Evolutionary conservation across 2,113 vertebrate species (phyloP).

Genomic region (Pogona vitticeps): DNA sequence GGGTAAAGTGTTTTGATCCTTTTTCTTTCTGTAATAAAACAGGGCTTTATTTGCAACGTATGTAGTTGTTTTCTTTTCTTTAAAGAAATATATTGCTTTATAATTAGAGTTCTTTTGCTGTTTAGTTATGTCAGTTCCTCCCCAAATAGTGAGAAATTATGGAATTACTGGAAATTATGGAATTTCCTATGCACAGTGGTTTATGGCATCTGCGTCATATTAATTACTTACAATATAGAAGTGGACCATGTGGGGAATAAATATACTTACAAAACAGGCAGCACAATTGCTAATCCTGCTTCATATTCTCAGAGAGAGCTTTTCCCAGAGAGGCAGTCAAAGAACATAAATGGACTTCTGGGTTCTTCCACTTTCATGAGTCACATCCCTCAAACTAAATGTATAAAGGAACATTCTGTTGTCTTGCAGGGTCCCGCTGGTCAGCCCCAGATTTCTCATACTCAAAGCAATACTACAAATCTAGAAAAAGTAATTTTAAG

Average conservation of each 20-base stretch:
- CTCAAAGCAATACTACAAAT: no score
- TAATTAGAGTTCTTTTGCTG: not conserved
- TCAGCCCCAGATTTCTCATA: no score
- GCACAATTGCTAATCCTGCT: not conserved
- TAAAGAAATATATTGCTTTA: not conserved
- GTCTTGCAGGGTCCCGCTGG: no score
- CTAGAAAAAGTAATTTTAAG: no score
- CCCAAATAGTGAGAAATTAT: not conserved
- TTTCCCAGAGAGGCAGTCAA: not conserved
- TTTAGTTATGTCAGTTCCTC: not conserved
- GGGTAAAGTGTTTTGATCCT: slow-evolving; percentile 69
- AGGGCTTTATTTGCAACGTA: not conserved
- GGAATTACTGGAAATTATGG: not conserved
- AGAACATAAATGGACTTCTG: not conserved
- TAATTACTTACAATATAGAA: not conserved
- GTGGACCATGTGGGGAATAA: not conserved
- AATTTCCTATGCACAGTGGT: not conserved
- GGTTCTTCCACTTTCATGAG: no score
- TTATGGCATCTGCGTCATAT: not conserved
- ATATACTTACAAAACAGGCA: not conserved
- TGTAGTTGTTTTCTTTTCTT: not conserved
- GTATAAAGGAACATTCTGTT: no score
- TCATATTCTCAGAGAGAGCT: not conserved
- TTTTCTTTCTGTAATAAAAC: slow-evolving; percentile 80
- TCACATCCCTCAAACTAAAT: no score